Base-by-base conservation (phyloP, 2,797 vertebrate genomes). In the Enteromius argenteus region DNA sequence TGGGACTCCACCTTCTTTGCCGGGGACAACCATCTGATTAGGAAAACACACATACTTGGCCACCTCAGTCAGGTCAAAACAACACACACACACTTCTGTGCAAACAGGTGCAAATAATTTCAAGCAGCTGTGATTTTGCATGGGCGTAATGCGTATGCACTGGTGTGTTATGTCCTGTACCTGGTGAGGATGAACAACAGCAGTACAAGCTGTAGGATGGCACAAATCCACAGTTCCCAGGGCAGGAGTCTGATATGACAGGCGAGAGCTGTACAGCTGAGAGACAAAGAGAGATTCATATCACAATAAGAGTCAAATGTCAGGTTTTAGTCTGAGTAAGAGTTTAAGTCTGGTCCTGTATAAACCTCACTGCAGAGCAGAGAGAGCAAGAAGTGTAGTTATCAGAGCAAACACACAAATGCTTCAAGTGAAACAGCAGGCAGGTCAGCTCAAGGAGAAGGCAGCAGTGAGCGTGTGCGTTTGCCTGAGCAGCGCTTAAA, bases 231-330 rank as follows among this genome's bases (percentile, higher is more conserved):
- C 91, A 89, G 95, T 96, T 92, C 95, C 95, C 79, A 96, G 89
- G 86, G 92, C 92, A 73, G 96, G 90, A 89, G 96, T 94, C 93
- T 98, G 97, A 95, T 96, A 98, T 86, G 96, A 97, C 91, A 99
- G 92, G 90, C 96, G 97, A 93, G 98, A 99, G 85, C 96, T 94
- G 88, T 96, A 97, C 89, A 99, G 96, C 98, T 99, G 64, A 84
- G 64, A 83, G 23, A 86, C 5, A 86, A 1, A 75, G 39, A 79
- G 6, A 75, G 14, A 80, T 30, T 58, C 39, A 66, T 5, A n/a
- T 76, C 27, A 44, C 46, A 77, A 58, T 53, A 23, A 51, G 32
- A 37, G 35, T 56, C 27, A 78, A 42, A 71, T 60, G 13, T 49
- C 35, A 77, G 10, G 27, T 27, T 27, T 27, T 27, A 27, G 27